phyloP scores from a whole-genome alignment of 1,140 invertebrate genomes.

The Trichomalopsis sarcophagae region DNA sequence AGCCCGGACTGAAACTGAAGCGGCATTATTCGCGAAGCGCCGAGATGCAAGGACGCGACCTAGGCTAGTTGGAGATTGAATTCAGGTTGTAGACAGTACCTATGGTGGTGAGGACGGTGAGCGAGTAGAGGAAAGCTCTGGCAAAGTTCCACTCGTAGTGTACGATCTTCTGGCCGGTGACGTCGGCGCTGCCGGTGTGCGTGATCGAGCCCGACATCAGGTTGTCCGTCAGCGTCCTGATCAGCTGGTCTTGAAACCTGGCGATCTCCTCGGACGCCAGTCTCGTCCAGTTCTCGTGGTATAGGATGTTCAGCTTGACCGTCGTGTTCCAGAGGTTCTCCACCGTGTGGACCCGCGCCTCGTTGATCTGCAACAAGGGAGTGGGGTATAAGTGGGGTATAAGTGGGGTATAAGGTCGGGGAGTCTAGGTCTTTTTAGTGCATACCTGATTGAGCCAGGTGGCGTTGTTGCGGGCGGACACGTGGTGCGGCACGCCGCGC shows the following conservation, averaged over 20 bases:
- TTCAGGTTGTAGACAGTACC: conserved; percentile 75
- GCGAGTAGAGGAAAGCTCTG: conserved; percentile 94
- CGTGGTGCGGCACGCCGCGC: conserved; percentile 71
- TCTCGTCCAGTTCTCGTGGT: conserved; percentile 95
- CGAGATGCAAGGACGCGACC: neutral
- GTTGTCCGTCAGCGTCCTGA: conserved; percentile 86
- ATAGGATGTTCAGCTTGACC: conserved; percentile 93
- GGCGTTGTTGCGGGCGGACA: conserved; percentile 71
- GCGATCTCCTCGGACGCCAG: conserved; percentile 90
- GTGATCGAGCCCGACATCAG: conserved; percentile 75
- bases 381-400: neutral
- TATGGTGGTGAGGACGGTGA: conserved; percentile 96
- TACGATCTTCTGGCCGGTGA: conserved; percentile 63
- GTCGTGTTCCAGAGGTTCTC: conserved; percentile 97
- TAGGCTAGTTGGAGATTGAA: neutral
- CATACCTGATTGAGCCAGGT: conserved; percentile 71
- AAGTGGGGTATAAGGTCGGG: neutral
- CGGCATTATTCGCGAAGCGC: conserved; percentile 11
- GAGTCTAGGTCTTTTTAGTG: neutral
- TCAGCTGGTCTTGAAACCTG: conserved; percentile 90
- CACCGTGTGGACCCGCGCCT: conserved; percentile 84
- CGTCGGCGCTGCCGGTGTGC: conserved; percentile 59
- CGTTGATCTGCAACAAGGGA: conserved; percentile 67
- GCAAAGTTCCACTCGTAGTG: conserved; percentile 93
- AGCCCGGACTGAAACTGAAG: neutral